Evolutionary conservation across 2,888 invertebrate genomes (phyloP).

Genomic region (Capitulum mitella): DNA sequence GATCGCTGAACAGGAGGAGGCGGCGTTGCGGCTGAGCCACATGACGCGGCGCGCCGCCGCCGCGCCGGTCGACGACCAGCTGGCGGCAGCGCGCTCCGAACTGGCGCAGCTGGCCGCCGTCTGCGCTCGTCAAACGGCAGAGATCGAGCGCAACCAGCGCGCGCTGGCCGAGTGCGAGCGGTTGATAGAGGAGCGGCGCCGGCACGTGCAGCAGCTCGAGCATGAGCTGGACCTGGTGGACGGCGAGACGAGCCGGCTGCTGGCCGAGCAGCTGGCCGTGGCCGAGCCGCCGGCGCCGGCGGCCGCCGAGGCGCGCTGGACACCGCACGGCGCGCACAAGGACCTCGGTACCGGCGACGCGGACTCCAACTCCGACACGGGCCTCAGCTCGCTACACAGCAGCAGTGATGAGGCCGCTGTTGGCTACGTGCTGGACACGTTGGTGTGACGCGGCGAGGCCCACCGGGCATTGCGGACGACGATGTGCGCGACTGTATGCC

Average conservation of each 20-base stretch:
- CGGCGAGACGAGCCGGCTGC: constrained; percentile 19
- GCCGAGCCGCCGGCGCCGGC: constrained; percentile 33
- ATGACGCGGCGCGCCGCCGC: not conserved
- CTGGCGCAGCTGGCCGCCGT: constrained; percentile 1
- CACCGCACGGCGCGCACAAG: not conserved
- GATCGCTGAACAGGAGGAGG: constrained; percentile 4
- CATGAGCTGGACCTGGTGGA: not conserved
- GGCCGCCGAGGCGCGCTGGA: constrained; percentile 34
- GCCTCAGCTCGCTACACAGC: constrained; percentile 48
- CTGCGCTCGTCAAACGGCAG: not conserved
- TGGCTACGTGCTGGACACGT: constrained; percentile 43
- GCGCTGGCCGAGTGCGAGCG: constrained; percentile 2
- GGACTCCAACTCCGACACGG: constrained; percentile 49
- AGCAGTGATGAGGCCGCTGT: constrained; percentile 42
- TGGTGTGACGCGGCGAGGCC: constrained; percentile 39
- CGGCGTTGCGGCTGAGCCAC: not conserved
- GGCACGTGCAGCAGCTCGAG: not conserved
- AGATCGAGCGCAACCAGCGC: constrained; percentile 10
- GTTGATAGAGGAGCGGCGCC: not conserved
- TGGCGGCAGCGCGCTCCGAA: not conserved
- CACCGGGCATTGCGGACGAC: not conserved
- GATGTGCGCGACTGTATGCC: too few species aligned
- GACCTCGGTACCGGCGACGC: constrained; percentile 33
- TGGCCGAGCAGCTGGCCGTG: constrained; percentile 1
- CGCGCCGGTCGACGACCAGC: not conserved